phyloP scores from a whole-genome alignment of 2,113 vertebrate genomes.

The Callocephalon fimbriatum region DNA sequence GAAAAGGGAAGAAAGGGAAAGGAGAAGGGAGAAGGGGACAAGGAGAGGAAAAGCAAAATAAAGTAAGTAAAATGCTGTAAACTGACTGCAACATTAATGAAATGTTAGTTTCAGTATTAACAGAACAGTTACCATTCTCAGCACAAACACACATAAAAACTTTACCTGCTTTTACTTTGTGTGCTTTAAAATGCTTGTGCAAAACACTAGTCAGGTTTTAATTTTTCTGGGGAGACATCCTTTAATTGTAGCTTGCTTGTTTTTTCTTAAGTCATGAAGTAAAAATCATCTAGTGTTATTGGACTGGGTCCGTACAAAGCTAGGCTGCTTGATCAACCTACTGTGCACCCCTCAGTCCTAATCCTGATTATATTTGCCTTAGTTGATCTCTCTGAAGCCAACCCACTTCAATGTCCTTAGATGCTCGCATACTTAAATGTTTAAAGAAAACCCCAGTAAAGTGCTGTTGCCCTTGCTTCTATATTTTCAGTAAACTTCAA shows the following conservation, averaged over 20 bases:
- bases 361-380: slow-evolving; percentile 65
- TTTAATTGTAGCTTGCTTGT: neutral
- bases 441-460: neutral
- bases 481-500: slow-evolving; percentile 2
- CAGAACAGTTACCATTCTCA: neutral
- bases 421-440: slow-evolving; percentile 45
- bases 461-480: neutral
- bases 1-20: neutral
- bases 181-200: neutral
- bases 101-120: neutral
- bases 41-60: neutral
- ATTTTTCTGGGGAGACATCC: neutral
- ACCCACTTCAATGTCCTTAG: slow-evolving; percentile 47
- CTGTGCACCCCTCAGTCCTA: slow-evolving; percentile 1
- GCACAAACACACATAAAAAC: neutral
- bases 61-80: neutral
- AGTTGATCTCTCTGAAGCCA: slow-evolving; percentile 37
- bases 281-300: neutral
- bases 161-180: neutral
- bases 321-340: neutral
- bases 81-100: neutral
- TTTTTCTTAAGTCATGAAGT: neutral
- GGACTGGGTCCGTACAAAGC: neutral
- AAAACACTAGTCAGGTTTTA: neutral
- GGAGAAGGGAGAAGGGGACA: neutral